Evolutionary conservation across 2,113 vertebrate genomes (phyloP).

Genomic region (Tachysurus vachellii): DNA sequence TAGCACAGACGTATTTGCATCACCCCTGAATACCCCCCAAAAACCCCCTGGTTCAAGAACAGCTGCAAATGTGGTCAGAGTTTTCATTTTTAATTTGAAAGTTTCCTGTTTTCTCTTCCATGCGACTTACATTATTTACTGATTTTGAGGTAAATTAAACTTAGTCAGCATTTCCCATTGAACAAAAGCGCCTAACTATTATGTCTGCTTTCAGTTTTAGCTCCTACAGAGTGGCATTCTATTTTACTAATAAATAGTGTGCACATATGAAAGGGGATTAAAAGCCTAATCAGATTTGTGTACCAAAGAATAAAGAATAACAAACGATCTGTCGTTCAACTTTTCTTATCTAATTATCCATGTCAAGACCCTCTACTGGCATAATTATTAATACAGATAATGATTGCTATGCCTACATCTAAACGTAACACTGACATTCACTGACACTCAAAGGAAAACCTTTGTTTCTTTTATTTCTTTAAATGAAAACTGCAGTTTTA

Average conservation of each 20-base stretch:
- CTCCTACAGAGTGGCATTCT: neutral
- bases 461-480: neutral
- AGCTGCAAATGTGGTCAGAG: slow-evolving; percentile 11
- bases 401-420: neutral
- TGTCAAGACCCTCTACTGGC: neutral
- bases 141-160: neutral
- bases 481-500: no score
- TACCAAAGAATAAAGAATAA: neutral
- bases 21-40: no score
- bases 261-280: neutral
- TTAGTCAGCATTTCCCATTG: neutral
- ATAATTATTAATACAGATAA: neutral
- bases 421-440: neutral
- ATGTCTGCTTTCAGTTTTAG: neutral
- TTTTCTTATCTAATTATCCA: neutral
- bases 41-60: neutral
- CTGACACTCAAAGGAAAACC: neutral
- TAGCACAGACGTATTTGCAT: no score
- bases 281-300: neutral
- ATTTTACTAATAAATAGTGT: neutral
- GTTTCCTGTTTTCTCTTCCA: slow-evolving; percentile 3
- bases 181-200: neutral
- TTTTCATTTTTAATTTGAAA: neutral
- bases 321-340: neutral
- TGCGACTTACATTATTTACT: neutral